Conservation (phyloP, 2,888 invertebrate species). For the Hirudinaria manillensis region DNA sequence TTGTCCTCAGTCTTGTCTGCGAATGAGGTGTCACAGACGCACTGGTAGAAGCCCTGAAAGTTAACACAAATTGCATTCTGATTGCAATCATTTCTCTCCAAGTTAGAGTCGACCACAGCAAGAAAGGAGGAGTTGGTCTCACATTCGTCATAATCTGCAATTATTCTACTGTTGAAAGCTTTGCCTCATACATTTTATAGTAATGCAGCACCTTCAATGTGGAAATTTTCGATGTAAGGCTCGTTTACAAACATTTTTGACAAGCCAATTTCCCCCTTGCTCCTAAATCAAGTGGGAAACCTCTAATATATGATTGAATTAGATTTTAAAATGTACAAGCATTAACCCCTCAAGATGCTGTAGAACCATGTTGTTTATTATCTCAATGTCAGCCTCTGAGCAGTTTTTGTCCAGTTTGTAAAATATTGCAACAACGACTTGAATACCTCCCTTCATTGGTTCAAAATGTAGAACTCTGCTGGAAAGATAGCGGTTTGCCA, state of each 20-base stretch:
- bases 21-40: conserved; percentile 22
- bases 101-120: not conserved
- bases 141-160: conserved; percentile 6
- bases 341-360: conserved; percentile 8
- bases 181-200: too few species aligned
- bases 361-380: conserved; percentile 11
- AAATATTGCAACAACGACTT: conserved; percentile 16
- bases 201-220: conserved; percentile 15
- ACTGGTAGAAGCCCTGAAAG: conserved; percentile 20
- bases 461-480: conserved; percentile 11
- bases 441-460: not conserved
- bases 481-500: conserved; percentile 18
- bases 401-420: conserved; percentile 1
- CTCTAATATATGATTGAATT: not conserved
- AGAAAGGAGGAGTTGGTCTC: not conserved
- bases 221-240: conserved; percentile 11
- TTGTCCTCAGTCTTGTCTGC: not conserved
- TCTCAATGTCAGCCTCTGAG: conserved; percentile 2
- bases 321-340: not conserved
- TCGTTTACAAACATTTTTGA: conserved; percentile 14
- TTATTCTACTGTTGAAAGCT: too few species aligned
- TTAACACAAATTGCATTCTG: conserved; percentile 25
- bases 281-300: not conserved
- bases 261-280: conserved; percentile 16
- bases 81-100: conserved; percentile 21